phyloP scores from a whole-genome alignment of 30 jellyfish, hydroid and myxozoan species.

The Aurelia sp. region DNA sequence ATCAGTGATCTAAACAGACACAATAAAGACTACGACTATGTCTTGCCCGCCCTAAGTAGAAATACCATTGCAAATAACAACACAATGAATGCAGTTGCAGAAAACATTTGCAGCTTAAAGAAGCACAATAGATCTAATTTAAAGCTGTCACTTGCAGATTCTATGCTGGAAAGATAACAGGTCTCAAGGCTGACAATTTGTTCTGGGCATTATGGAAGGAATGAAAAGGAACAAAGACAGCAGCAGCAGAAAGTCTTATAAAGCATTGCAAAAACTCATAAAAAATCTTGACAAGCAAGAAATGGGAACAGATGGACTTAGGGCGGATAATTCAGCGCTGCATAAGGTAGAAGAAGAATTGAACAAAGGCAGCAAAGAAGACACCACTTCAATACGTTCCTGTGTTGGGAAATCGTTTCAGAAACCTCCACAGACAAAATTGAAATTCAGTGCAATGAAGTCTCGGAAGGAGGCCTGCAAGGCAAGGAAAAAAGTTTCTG shows the following conservation, averaged over 20 bases:
- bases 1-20: no score
- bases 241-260: not conserved
- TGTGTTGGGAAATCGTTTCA: not conserved
- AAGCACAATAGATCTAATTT: no score
- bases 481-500: not conserved
- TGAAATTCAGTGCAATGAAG: no score
- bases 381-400: not conserved
- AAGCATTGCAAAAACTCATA: not conserved
- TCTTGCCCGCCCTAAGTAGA: no score
- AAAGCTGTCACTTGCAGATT: no score
- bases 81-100: no score
- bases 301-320: no score
- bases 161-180: slow-evolving; percentile 25
- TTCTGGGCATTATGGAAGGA: not conserved
- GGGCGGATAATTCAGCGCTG: not conserved
- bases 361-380: not conserved
- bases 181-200: not conserved
- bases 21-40: no score
- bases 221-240: not conserved
- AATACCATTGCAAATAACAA: no score
- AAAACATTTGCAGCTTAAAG: no score
- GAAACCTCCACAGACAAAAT: no score
- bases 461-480: no score
- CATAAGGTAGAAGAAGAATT: not conserved
- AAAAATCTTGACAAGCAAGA: not conserved